Conservation (phyloP, 2,888 invertebrate genomes). For the Eupelmus urozonus region DNA sequence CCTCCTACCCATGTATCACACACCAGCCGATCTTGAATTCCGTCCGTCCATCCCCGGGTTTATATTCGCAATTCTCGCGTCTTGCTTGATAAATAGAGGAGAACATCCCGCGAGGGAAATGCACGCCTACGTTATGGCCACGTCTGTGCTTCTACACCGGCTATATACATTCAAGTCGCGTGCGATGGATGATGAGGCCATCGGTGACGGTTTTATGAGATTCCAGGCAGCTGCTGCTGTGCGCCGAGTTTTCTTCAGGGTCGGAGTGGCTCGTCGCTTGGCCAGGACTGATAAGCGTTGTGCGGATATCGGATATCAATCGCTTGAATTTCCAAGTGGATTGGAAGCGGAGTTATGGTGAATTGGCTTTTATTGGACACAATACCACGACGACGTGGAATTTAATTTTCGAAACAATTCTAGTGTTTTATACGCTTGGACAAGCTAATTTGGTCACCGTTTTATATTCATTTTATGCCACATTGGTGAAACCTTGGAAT, state of each 20-base stretch:
- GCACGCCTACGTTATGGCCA: neutral
- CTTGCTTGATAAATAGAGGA: slow-evolving; percentile 28
- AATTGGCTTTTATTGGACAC: no score
- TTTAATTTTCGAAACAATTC: no score
- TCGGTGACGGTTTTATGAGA: neutral
- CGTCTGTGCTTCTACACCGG: neutral
- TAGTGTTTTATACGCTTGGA: no score
- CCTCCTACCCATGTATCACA: no score
- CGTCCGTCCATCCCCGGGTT: no score
- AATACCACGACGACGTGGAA: no score
- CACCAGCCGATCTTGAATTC: no score
- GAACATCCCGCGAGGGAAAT: neutral
- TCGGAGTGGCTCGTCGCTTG: neutral
- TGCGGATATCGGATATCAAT: neutral
- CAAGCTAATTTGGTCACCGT: no score
- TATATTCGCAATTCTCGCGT: no score
- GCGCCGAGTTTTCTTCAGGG: no score
- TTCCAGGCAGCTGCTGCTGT: neutral
- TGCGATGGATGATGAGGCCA: neutral
- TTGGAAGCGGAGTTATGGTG: neutral
- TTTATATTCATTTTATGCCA: no score
- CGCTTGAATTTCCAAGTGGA: neutral
- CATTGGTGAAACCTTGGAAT: no score
- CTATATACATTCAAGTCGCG: slow-evolving; percentile 1
- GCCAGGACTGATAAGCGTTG: neutral